phyloP scores from a whole-genome alignment of 2,113 vertebrate genomes.

The Oceanodroma tethys region DNA sequence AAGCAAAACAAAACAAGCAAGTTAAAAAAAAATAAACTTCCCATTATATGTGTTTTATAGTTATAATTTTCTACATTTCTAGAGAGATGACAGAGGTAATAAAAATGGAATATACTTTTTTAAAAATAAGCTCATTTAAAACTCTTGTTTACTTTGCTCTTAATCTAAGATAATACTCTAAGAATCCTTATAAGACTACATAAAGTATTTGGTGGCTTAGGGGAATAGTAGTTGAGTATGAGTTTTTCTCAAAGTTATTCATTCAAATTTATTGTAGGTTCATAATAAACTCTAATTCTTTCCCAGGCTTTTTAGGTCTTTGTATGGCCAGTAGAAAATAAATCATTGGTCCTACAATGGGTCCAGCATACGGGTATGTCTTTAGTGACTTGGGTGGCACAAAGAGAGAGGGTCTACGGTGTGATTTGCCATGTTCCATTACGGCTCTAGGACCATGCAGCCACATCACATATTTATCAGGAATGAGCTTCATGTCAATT shows the following conservation, averaged over 20 bases:
- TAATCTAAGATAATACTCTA: slow-evolving; percentile 6
- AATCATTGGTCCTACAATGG: neutral
- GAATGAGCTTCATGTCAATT: neutral
- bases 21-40: neutral
- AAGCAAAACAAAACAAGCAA: neutral
- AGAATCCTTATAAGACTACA: neutral
- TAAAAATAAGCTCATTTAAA: neutral
- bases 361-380: neutral
- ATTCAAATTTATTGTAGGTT: neutral
- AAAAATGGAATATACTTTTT: neutral
- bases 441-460: neutral
- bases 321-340: neutral
- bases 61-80: neutral
- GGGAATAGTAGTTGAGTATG: neutral
- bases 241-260: neutral
- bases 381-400: neutral
- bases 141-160: neutral
- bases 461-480: neutral
- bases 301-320: neutral
- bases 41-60: neutral
- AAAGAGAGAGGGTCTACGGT: neutral
- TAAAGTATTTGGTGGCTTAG: neutral
- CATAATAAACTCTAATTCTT: neutral
- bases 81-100: neutral
- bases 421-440: neutral